Percentiles rank a stretch among this genome's conserved stretches.
Evolutionary conservation across 1,140 invertebrate genomes (phyloP).

Genomic region (Euura lappo): DNA sequence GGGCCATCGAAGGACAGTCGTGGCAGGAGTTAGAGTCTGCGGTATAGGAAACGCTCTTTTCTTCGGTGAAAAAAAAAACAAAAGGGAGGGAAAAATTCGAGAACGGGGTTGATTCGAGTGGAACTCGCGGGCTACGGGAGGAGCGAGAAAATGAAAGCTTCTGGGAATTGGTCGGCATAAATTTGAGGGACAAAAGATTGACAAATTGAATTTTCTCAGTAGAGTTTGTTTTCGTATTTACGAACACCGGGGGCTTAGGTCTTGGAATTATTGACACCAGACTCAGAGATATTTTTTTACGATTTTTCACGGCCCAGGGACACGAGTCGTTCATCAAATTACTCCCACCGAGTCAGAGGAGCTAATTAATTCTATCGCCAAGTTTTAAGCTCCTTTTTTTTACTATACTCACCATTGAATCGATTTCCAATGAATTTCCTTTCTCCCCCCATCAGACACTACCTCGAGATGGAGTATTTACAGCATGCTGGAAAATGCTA

Average conservation of each 20-base stretch:
- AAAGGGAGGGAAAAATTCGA: background rate
- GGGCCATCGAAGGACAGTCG: background rate
- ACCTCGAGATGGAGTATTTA: conserved; percentile 66
- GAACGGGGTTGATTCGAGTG: background rate
- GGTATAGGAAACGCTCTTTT: background rate
- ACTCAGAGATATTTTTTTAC: background rate
- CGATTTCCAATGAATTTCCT: background rate
- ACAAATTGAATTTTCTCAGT: conserved; percentile 37
- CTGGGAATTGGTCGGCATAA: conserved; percentile 1
- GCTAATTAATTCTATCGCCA: background rate
- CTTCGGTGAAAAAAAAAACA: background rate
- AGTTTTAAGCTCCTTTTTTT: background rate
- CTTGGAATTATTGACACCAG: background rate
- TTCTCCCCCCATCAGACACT: conserved; percentile 45
- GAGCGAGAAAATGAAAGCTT: background rate
- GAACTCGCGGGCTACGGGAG: background rate
- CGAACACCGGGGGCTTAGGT: conserved; percentile 35
- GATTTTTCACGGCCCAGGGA: background rate
- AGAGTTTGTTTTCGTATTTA: conserved; percentile 39
- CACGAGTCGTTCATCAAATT: background rate
- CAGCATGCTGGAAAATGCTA: conserved; percentile 63
- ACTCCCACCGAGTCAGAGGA: background rate
- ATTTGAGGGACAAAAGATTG: conserved; percentile 5
- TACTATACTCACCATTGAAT: background rate
- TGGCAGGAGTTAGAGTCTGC: background rate